A percentile compares a stretch with the other conserved stretches of the same genome.
Conservation (phyloP, 2,113 vertebrate species). For the Xiphophorus maculatus region DNA sequence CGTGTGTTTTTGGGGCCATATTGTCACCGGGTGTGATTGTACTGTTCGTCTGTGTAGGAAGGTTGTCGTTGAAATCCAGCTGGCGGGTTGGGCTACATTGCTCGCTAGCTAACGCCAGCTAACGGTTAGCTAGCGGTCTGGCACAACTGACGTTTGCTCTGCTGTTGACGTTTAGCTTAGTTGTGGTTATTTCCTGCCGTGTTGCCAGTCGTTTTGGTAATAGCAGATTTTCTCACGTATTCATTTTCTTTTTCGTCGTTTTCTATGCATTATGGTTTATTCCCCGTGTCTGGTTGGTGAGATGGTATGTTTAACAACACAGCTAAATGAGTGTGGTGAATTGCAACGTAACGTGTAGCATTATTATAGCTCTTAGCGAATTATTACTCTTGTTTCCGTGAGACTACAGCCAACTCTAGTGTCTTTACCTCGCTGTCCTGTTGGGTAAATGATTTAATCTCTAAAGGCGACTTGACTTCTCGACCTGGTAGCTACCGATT, state of each 20-base stretch:
- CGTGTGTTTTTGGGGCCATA: neutral
- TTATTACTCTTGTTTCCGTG: neutral
- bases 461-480: conserved; percentile 31
- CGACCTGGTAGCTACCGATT: conserved; percentile 22
- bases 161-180: conserved; percentile 66
- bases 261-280: neutral
- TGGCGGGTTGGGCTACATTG: conserved; percentile 44
- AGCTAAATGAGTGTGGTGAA: conserved; percentile 21
- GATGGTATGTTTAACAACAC: neutral
- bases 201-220: conserved; percentile 27
- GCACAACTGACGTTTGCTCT: conserved; percentile 58
- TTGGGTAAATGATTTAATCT: conserved; percentile 36
- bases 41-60: conserved; percentile 3
- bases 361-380: neutral
- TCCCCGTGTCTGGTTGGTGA: neutral
- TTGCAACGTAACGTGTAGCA: conserved; percentile 5
- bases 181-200: conserved; percentile 62
- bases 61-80: conserved; percentile 5
- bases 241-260: too few species aligned
- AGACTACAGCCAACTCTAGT: neutral
- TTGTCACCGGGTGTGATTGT: neutral
- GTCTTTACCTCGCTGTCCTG: neutral
- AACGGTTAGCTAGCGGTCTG: conserved; percentile 51
- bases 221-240: neutral
- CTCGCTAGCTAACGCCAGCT: conserved; percentile 63